Conservation (phyloP, 2,888 invertebrate genomes). For the Leptinotarsa haldemani region DNA sequence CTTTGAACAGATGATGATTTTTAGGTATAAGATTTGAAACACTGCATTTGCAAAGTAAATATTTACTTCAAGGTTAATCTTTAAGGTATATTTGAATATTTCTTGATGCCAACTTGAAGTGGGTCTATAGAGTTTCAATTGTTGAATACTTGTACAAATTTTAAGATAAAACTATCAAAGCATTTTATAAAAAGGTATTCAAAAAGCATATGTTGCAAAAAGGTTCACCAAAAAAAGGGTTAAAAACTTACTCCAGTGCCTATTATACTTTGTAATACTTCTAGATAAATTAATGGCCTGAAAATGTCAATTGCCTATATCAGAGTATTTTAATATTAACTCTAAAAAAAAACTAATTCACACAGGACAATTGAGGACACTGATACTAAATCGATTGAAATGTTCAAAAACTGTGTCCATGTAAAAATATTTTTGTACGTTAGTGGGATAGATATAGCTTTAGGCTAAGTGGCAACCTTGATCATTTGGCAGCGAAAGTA, state of each 20-base stretch:
- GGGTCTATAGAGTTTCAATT: too few species aligned
- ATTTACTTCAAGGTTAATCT: too few species aligned
- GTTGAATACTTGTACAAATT: background rate
- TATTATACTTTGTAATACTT: background rate
- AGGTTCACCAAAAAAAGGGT: background rate
- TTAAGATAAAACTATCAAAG: background rate
- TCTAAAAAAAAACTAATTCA: too few species aligned
- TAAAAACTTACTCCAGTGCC: background rate
- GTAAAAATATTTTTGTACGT: background rate
- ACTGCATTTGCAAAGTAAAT: too few species aligned
- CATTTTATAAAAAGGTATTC: background rate
- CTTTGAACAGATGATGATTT: too few species aligned
- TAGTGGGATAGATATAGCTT: slow-evolving; percentile 4
- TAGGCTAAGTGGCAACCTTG: background rate
- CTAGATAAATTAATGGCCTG: background rate
- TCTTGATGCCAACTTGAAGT: too few species aligned
- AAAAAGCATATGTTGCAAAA: too few species aligned
- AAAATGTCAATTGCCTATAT: too few species aligned
- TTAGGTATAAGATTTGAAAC: too few species aligned
- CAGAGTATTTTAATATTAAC: too few species aligned
- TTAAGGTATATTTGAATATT: too few species aligned
- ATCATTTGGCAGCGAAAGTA: background rate
- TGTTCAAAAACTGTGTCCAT: background rate
- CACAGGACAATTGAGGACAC: background rate
- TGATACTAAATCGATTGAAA: background rate